Conservation (phyloP, 2,113 vertebrate genomes). For the Heterotilapia buettikoferi region DNA sequence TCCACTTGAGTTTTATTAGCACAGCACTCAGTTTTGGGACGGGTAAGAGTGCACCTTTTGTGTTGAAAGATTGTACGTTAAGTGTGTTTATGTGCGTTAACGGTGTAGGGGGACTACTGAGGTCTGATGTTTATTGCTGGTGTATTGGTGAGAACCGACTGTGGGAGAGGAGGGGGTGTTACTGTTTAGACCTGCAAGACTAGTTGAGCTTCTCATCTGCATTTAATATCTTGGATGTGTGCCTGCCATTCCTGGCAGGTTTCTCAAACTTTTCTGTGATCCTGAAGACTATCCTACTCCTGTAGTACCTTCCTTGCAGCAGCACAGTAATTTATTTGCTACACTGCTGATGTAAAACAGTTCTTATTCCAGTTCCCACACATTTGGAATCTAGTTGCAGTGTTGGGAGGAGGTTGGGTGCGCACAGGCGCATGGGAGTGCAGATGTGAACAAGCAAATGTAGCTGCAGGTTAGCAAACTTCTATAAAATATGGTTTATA, state of each 20-base stretch:
- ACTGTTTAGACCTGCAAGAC: slow-evolving; percentile 24
- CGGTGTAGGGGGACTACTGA: slow-evolving; percentile 46
- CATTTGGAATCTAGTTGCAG: neutral
- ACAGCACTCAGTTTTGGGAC: neutral
- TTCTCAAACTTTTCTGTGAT: neutral
- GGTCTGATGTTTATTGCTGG: slow-evolving; percentile 53
- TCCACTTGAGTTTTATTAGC: neutral
- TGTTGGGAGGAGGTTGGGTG: neutral
- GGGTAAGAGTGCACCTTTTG: neutral
- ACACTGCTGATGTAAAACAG: neutral
- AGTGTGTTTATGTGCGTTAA: slow-evolving; percentile 9
- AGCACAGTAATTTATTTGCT: neutral
- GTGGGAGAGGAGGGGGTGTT: slow-evolving; percentile 30
- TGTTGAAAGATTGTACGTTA: neutral
- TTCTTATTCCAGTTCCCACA: neutral
- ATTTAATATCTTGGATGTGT: slow-evolving; percentile 5
- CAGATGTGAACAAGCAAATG: neutral
- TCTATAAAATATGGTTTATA: neutral
- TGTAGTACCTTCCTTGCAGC: neutral
- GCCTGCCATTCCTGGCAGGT: neutral
- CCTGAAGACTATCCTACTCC: neutral
- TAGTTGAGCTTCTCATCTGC: slow-evolving; percentile 18
- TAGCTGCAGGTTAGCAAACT: neutral
- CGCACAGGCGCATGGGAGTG: neutral
- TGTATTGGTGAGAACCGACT: slow-evolving; percentile 44